These are phyloP conservation scores for Tetranychus truncatus DNA, from an alignment of 2,888 invertebrate genomes.

Conservation along the genomic window DNA sequence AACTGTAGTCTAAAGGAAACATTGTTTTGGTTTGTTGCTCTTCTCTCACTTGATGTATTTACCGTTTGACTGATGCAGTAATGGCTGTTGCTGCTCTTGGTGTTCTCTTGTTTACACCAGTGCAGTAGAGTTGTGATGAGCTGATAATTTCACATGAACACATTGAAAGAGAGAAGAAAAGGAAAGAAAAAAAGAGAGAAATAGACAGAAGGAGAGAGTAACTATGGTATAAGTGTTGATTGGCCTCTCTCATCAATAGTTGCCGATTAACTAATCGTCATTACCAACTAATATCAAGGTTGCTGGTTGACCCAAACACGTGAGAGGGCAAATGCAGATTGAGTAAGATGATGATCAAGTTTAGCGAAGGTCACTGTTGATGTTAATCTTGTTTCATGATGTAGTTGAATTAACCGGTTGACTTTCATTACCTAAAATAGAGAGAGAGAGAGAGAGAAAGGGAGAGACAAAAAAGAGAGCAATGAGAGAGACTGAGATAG, in stretches of 20 bases:
- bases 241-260: neutral
- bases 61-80: neutral
- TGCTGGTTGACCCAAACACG: neutral
- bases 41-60: neutral
- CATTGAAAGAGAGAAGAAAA: neutral
- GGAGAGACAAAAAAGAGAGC: neutral
- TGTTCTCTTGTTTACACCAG: too few relatives aligned
- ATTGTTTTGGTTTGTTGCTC: neutral
- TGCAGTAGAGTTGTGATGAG: neutral
- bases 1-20: neutral
- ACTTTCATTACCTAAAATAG: conserved; percentile 1
- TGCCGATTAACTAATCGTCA: neutral
- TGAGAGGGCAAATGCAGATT: neutral
- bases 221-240: neutral
- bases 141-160: neutral
- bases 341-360: neutral
- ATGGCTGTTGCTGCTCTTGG: too few relatives aligned
- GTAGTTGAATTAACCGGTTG: neutral
- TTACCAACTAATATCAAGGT: neutral
- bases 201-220: neutral
- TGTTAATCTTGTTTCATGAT: too few relatives aligned
- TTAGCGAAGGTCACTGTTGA: neutral
- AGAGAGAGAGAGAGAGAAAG: neutral
- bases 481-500: neutral
- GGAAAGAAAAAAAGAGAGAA: neutral